Evolutionary conservation across 2,113 vertebrate genomes (phyloP).

Genomic region (Acanthochromis polyacanthus): DNA sequence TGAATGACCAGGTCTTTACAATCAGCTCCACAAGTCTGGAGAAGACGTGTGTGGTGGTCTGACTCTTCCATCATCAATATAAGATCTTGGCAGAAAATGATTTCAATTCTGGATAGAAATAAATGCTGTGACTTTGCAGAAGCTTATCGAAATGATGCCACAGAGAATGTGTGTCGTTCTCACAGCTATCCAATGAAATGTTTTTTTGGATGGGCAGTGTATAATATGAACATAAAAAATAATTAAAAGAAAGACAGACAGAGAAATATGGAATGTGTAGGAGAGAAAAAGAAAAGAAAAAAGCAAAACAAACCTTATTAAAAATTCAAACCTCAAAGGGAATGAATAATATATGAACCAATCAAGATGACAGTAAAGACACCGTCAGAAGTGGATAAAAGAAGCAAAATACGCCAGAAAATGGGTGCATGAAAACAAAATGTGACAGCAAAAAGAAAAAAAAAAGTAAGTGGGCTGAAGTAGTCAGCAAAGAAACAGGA

Average conservation of each 20-base stretch:
- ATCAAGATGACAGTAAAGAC: constrained; percentile 46
- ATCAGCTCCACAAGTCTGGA: too few relatives aligned
- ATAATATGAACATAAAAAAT: background rate
- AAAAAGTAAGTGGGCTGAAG: background rate
- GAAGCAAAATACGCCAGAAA: constrained; percentile 12
- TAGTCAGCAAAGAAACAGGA: background rate
- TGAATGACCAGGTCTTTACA: too few relatives aligned
- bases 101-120: too few relatives aligned
- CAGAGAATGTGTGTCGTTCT: too few relatives aligned
- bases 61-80: too few relatives aligned
- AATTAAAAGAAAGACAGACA: constrained; percentile 1
- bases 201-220: background rate
- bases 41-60: too few relatives aligned
- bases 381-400: constrained; percentile 22
- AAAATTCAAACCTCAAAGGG: constrained; percentile 45
- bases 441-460: background rate
- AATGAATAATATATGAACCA: constrained; percentile 43
- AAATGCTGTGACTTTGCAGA: too few relatives aligned
- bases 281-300: background rate
- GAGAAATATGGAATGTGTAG: constrained; percentile 26
- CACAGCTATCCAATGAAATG: too few relatives aligned
- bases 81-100: too few relatives aligned
- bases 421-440: background rate
- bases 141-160: too few relatives aligned
- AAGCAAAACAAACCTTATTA: constrained; percentile 23